Base-by-base conservation (phyloP, 2,888 invertebrate species). In the Allygus modestus region DNA sequence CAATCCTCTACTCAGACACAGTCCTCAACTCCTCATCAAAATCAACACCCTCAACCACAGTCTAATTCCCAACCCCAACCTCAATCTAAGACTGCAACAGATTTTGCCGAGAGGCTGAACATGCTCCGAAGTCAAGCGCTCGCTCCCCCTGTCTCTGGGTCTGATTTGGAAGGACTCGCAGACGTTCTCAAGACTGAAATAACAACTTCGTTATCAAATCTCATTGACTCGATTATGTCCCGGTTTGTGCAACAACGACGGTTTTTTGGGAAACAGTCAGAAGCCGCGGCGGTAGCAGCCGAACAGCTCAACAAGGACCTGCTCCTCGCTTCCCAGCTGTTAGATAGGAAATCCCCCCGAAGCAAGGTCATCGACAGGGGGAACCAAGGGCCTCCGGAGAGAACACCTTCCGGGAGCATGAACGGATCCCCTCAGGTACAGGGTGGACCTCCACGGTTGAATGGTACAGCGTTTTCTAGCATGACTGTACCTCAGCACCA, bases 141-240 rank as follows among this genome's bases (percentile, higher is more conserved):
- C 93, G 90, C 94, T 86, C 93, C 93, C 82, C 93, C 94, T 61
- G 93, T 94, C 88, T 94, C 95, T 0, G 95, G 95, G 17, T 93
- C 95, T 2, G 98, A 98, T 89, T 92, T 98, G 9, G 97, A 97
- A 90, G 96, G 96, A 82, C 92, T 99, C 81, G 97, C 97, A n/a
- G 97, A 97, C 89, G 94, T 96, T 83, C 92, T 99, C 5, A 98
- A 98, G 91, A 94, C 94, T 81, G 98, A 98, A 92, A 96, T 98
- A 87, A 95, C 96, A 31, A 94, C 96, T 51, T 96, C 96, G 0
- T 91, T 98, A 69, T 94, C 96, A 23, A 96, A 94, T 87, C 92
- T 97, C 69, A 96, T 98, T 87, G 98, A 98, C 90, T 96, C 96
- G 26, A 96, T 98, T 85, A 94, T 98, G 86, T 94, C 96, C 37